phyloP scores from a whole-genome alignment of 2,888 invertebrate species.

The Epistrophella euchroma region DNA sequence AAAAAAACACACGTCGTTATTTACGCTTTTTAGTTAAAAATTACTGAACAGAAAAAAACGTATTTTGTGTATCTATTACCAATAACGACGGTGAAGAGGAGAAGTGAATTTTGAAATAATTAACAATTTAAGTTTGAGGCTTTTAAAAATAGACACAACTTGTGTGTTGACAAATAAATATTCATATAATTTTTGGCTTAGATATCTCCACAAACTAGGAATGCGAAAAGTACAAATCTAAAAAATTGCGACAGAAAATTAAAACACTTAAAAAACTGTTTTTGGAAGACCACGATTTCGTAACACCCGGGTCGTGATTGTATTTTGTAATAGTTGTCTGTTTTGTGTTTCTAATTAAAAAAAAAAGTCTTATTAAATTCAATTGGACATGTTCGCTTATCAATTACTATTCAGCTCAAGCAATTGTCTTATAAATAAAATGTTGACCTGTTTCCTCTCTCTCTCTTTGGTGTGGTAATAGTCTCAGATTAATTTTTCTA shows the following conservation, averaged over 20 bases:
- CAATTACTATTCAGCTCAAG: slow-evolving; percentile 36
- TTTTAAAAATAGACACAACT: slow-evolving; percentile 30
- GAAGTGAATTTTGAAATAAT: slow-evolving; percentile 27
- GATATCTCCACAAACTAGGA: background rate
- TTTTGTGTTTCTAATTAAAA: slow-evolving; percentile 22
- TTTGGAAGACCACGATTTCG: slow-evolving; percentile 72
- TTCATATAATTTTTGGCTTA: slow-evolving; percentile 1
- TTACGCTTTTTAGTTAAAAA: slow-evolving; percentile 24
- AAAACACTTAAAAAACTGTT: background rate
- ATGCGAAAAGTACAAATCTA: slow-evolving; percentile 15
- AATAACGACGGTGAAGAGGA: slow-evolving; percentile 10
- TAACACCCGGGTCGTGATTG: slow-evolving; percentile 47
- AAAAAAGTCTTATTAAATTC: slow-evolving; percentile 9
- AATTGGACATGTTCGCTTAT: slow-evolving; percentile 43
- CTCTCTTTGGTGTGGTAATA: slow-evolving; percentile 30
- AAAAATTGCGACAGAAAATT: slow-evolving; percentile 2
- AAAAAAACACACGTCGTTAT: background rate
- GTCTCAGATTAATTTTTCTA: slow-evolving; percentile 27
- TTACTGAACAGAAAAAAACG: background rate
- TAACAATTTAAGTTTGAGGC: slow-evolving; percentile 26
- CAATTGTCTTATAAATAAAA: slow-evolving; percentile 17
- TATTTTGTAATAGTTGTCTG: slow-evolving; percentile 13
- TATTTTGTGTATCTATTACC: slow-evolving; percentile 41
- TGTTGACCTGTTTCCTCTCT: slow-evolving; percentile 41
- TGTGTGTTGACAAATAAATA: slow-evolving; percentile 16